phyloP scores from a whole-genome alignment of 1,140 invertebrate genomes.

The Pomacea maculata region DNA sequence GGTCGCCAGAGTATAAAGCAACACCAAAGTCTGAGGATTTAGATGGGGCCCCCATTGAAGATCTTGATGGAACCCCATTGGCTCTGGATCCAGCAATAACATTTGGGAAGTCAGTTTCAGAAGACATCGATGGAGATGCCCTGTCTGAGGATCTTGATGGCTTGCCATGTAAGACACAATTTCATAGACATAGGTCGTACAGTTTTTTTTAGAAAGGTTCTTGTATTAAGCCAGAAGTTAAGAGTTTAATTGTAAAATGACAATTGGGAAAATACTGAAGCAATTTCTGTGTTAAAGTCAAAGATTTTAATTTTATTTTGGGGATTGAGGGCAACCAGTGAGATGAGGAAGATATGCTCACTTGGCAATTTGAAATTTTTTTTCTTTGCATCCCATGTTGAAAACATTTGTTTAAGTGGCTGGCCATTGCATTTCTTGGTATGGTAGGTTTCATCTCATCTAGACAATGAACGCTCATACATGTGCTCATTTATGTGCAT shows the following conservation, averaged over 20 bases:
- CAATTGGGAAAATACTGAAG: neutral
- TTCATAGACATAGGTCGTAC: neutral
- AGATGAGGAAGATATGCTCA: no score
- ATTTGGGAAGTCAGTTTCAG: constrained; percentile 1
- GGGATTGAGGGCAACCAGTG: no score
- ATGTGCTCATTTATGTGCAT: constrained; percentile 34
- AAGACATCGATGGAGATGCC: constrained; percentile 62
- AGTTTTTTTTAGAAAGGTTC: neutral
- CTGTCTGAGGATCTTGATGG: constrained; percentile 48
- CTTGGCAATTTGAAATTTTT: no score
- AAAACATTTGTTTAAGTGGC: no score
- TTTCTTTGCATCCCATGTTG: no score
- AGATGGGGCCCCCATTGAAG: constrained; percentile 54
- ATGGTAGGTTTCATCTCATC: no score
- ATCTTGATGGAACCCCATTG: constrained; percentile 79
- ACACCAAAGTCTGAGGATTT: constrained; percentile 22
- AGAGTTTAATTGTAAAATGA: no score
- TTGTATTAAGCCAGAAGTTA: no score
- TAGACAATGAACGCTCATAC: no score
- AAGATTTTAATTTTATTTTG: no score
- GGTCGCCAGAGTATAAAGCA: no score
- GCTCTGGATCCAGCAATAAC: constrained; percentile 71
- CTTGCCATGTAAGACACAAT: constrained; percentile 62
- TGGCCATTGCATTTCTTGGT: constrained; percentile 58
- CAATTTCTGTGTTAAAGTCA: constrained; percentile 50